Percentiles rank a stretch among this genome's conserved stretches.
phyloP scores from a whole-genome alignment of 2,797 vertebrate species.

The Nothura maculosa region DNA sequence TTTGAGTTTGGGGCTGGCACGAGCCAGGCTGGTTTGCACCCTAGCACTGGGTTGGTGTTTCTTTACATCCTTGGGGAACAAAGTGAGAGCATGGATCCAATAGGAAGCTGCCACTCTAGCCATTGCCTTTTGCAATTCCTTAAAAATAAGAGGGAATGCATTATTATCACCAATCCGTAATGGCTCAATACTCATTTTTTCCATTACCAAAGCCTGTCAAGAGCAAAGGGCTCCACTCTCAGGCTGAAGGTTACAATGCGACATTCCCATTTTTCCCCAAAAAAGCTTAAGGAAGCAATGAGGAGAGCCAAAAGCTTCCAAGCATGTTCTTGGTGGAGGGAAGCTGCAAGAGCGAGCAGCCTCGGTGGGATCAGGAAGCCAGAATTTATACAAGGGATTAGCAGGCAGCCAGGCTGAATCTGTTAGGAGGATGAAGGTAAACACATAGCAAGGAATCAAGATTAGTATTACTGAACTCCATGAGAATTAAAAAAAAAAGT shows the following conservation, averaged over 20 bases:
- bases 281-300: neutral
- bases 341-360: conserved; percentile 23
- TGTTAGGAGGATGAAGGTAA: conserved; percentile 45
- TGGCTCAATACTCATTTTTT: neutral
- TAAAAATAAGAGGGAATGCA: neutral
- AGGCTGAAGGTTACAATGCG: neutral
- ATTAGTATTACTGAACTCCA: conserved; percentile 51
- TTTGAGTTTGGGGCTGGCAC: fast-evolving
- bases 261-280: neutral
- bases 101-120: neutral
- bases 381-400: conserved; percentile 70
- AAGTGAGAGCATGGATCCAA: neutral
- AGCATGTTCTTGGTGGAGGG: neutral
- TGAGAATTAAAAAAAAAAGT: conserved; percentile 42
- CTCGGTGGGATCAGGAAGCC: neutral
- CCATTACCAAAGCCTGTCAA: neutral
- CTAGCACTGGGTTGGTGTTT: neutral
- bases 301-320: conserved; percentile 34
- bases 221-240: neutral
- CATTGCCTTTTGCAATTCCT: neutral
- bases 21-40: neutral
- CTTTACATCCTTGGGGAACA: fast-evolving
- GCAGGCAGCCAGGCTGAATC: conserved; percentile 30
- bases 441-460: conserved; percentile 37
- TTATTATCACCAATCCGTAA: too few relatives aligned